Conservation (phyloP, 2,113 vertebrate species). For the Cheirogaleus medius region DNA sequence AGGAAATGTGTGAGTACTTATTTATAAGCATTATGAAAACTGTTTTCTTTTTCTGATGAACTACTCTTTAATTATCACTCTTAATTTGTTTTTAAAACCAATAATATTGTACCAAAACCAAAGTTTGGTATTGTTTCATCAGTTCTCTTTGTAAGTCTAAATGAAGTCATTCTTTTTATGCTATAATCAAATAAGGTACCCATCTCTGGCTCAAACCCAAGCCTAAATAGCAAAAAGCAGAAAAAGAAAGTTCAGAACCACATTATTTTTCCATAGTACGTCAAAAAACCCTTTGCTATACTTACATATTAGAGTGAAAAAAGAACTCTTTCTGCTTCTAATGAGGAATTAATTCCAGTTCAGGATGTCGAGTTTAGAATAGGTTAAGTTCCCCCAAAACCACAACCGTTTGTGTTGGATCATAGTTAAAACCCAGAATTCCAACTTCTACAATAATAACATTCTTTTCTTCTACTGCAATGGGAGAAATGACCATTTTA, state of each 20-base stretch:
- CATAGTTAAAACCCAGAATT: conserved; percentile 84
- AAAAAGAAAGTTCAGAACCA: conserved; percentile 80
- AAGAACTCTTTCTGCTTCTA: conserved; percentile 84
- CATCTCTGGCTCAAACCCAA: conserved; percentile 82
- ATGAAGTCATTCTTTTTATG: conserved; percentile 80
- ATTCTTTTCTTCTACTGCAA: conserved; percentile 87
- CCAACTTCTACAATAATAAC: conserved; percentile 85
- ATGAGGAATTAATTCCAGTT: conserved; percentile 87
- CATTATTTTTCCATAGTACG: conserved; percentile 86
- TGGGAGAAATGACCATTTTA: conserved; percentile 87
- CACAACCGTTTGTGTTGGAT: conserved; percentile 86
- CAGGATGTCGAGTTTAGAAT: conserved; percentile 84
- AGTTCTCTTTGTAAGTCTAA: conserved; percentile 69
- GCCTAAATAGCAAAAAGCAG: conserved; percentile 77
- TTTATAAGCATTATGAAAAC: conserved; percentile 43
- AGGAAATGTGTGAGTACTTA: background rate
- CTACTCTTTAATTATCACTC: conserved; percentile 51
- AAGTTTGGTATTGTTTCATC: conserved; percentile 73
- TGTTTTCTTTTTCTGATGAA: conserved; percentile 49
- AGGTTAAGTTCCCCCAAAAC: conserved; percentile 83
- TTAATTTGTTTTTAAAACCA: conserved; percentile 51
- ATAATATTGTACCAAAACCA: conserved; percentile 63
- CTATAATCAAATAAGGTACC: conserved; percentile 82
- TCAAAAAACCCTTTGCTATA: conserved; percentile 74
- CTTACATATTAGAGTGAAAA: conserved; percentile 81